Percentiles rank a stretch among this genome's conserved stretches.
Conservation (phyloP, 1,140 invertebrate species). For the Drosophila truncata region DNA sequence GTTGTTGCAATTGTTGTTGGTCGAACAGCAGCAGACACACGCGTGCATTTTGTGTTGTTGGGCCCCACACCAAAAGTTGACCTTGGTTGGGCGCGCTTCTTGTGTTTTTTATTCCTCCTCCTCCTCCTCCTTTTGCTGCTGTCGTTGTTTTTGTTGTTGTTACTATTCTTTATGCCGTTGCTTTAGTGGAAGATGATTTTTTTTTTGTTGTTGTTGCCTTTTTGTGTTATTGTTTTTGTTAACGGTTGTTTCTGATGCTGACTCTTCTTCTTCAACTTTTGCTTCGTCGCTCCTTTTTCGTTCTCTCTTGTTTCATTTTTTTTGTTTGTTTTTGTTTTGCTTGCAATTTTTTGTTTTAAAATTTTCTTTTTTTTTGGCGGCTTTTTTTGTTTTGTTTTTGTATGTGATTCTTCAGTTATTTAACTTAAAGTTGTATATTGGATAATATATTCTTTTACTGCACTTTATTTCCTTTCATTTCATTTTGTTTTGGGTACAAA, state of each 20-base stretch:
- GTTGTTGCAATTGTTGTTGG: conserved; percentile 63
- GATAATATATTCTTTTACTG: conserved; percentile 20
- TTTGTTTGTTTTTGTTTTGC: conserved; percentile 12
- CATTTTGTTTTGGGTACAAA: conserved; percentile 36
- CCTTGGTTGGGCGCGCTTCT: conserved; percentile 58
- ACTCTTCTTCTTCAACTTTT: conserved; percentile 8
- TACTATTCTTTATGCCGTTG: conserved; percentile 8
- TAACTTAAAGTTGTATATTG: conserved; percentile 16
- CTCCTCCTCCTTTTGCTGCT: background rate
- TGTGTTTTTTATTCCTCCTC: conserved; percentile 21
- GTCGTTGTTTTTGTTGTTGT: conserved; percentile 8
- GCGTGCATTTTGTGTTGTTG: conserved; percentile 82
- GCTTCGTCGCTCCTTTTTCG: conserved; percentile 1
- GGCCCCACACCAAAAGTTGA: conserved; percentile 66
- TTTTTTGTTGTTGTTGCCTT: too few species aligned
- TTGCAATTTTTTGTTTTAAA: conserved; percentile 9
- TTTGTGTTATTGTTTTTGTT: background rate
- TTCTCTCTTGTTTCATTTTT: conserved; percentile 36
- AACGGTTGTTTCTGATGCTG: conserved; percentile 16
- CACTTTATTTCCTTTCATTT: conserved; percentile 39
- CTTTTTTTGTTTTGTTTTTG: conserved; percentile 30
- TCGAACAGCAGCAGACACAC: conserved; percentile 75
- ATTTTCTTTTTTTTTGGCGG: conserved; percentile 38
- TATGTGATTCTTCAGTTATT: conserved; percentile 9
- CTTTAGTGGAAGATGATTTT: conserved; percentile 40